Base-by-base conservation (phyloP, 2,888 invertebrate genomes). In the Erebia ligea region DNA sequence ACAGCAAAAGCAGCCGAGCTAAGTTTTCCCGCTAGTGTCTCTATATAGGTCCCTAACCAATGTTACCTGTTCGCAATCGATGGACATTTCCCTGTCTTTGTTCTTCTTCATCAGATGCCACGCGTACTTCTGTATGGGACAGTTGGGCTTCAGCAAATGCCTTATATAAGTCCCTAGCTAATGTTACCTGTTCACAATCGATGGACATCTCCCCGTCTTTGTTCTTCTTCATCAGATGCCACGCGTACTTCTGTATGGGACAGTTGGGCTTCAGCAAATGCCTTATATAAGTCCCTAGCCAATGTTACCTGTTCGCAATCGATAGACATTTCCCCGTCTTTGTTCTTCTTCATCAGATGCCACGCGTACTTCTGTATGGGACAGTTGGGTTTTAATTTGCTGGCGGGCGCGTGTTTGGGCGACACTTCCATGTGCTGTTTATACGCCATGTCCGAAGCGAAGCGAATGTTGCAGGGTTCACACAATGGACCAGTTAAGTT, bases 391-490 rank as follows among this genome's bases (percentile, higher is more conserved):
- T 62, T 45, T 1, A 62, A 48, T 9, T 45, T 52, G 25, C 40
- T 40, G 54, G 52, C 64, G 11, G 40, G 10, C 1, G 52, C 40
- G 34, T 64, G 64, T 6, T 64, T 64, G 17, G 52, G 52, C 13
- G 64, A 64, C 17, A 64, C 64, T 17, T 64, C 52, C 52, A 64
- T 64, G 17, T 64, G 64, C 15, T 64, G 64, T 4, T 54, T 21
- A 11, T 64, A 64, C 5, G 64, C 64, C 0, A 34, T 21, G 64
- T n/a, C 52, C 6, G 52, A 40, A 2, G 64, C 64, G 40, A 64
- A 64, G 13, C 64, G 64, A 17, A 64, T 64, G 34, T 64, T 52
- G 40, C 64, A 64, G 3, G 25, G 15, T 2, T 64, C 64, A 17
- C 64, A 64, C 17, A 9, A 9, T 13, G 64, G 64, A 19, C 64